These are phyloP conservation scores for Halictus ligatus DNA, from an alignment of 2,888 invertebrate species.

Conservation along the genomic window DNA sequence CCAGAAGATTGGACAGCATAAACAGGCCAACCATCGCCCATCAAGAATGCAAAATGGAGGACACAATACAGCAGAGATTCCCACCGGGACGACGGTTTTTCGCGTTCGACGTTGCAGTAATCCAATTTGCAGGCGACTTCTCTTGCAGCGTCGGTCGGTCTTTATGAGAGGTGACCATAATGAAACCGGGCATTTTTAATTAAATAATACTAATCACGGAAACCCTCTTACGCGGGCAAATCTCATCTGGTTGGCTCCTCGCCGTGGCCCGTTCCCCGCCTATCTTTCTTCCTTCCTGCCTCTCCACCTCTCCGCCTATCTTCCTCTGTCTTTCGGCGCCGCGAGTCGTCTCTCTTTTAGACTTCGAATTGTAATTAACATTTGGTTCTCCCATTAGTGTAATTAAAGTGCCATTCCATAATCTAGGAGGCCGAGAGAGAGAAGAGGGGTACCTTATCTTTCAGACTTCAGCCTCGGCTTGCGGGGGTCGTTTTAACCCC, in stretches of 20 bases:
- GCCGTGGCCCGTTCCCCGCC: constrained; percentile 44
- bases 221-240: constrained; percentile 73
- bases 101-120: constrained; percentile 20
- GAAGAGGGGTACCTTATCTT: constrained; percentile 83
- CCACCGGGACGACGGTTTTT: constrained; percentile 10
- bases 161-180: constrained; percentile 62
- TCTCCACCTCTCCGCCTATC: constrained; percentile 35
- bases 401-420: constrained; percentile 90
- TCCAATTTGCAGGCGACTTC: constrained; percentile 49
- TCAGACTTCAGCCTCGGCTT: constrained; percentile 82
- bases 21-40: not conserved
- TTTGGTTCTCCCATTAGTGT: constrained; percentile 91
- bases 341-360: constrained; percentile 86
- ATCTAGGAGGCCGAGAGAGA: constrained; percentile 84
- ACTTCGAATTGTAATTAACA: constrained; percentile 91
- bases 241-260: constrained; percentile 65
- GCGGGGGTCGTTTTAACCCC: constrained; percentile 77
- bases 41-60: too few relatives aligned
- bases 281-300: constrained; percentile 49
- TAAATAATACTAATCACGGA: constrained; percentile 83
- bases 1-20: not conserved
- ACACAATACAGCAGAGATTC: not conserved
- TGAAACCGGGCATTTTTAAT: constrained; percentile 80
- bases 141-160: constrained; percentile 39
- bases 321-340: constrained; percentile 68